Base-by-base conservation (phyloP, 2,888 invertebrate species). In the Acleris holmiana region DNA sequence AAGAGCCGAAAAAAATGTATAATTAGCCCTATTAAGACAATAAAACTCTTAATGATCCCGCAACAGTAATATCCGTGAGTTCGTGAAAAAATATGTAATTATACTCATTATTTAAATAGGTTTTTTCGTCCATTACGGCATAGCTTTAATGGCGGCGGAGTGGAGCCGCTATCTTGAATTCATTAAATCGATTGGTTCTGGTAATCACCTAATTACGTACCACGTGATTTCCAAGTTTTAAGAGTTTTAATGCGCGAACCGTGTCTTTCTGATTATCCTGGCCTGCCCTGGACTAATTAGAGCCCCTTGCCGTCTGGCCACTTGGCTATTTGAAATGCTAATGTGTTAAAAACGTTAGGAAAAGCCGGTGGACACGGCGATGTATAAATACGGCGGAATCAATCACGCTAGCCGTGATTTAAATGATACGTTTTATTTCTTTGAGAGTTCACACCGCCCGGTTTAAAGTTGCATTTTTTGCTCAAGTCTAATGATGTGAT, bases 21-120 rank as follows among this genome's bases (percentile, higher is more conserved):
- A 92, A 92, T 92, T 91, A 92, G 89, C 80, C 89, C 88, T 90
- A 91, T 92, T 91, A 91, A 92, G 89, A 92, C 91, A 91, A 91
- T 92, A 92, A 92, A 92, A 90, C 81, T 89, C 89, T 90, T 92
- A 91, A 92, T 91, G 91, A 92, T 89, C 89, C 91, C 87, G 89
- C 90, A 88, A 88, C 89, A 89, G 84, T 89, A 88, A 89, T 88
- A 86, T 88, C 87, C 87, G 89, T 90, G 86, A 80, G 86, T 87
- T 89, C 83, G 88, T 90, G 89, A 91, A 90, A 91, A 88, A 90
- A 89, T 86, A 86, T 89, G 86, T 91, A 91, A 91, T 91, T 91
- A 91, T 90, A 88, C 88, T 90, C 91, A 91, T 91, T 91, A 91
- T 91, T 90, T 87, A 90, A 90, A 91, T 91, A 91, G 89, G 86